These are phyloP conservation scores for Polymixis lichenea DNA, from an alignment of 2,888 invertebrate genomes.

Conservation along the genomic window DNA sequence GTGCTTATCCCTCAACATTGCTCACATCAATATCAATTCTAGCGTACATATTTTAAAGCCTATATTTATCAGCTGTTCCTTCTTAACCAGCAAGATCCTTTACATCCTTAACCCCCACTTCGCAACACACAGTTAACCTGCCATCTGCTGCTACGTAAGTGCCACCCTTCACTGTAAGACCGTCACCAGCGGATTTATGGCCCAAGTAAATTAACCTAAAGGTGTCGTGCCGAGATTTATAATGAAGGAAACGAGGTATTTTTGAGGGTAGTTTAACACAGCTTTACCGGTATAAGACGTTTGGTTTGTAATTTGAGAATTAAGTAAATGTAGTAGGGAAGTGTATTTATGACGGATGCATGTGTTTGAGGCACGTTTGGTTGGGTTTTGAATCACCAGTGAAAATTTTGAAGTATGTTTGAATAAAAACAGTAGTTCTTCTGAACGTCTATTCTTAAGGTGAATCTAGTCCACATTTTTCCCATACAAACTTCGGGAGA, in stretches of 20 bases:
- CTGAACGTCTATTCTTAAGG: neutral
- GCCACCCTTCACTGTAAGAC: conserved; percentile 62
- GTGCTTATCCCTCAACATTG: neutral
- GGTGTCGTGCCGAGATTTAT: conserved; percentile 85
- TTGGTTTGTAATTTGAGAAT: conserved; percentile 46
- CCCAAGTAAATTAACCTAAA: conserved; percentile 85
- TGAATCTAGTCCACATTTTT: too few relatives aligned
- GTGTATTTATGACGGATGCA: conserved; percentile 19
- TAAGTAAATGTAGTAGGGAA: conserved; percentile 31
- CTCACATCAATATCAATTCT: neutral
- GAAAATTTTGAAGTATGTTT: neutral
- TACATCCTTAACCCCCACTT: conserved; percentile 37
- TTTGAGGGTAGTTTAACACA: conserved; percentile 79
- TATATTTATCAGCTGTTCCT: conserved; percentile 19
- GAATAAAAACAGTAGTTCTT: neutral
- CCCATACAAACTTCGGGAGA: too few relatives aligned
- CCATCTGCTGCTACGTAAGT: conserved; percentile 56
- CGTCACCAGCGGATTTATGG: conserved; percentile 81
- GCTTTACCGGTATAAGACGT: conserved; percentile 62
- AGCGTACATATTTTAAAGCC: neutral
- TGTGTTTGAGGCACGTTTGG: neutral
- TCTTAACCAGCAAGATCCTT: conserved; percentile 5
- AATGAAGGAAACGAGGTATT: conserved; percentile 84
- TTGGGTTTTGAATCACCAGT: conserved; percentile 6
- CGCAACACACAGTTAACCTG: conserved; percentile 43